Evolutionary conservation across 2,113 vertebrate genomes (phyloP).

Genomic region (Sorex araneus): DNA sequence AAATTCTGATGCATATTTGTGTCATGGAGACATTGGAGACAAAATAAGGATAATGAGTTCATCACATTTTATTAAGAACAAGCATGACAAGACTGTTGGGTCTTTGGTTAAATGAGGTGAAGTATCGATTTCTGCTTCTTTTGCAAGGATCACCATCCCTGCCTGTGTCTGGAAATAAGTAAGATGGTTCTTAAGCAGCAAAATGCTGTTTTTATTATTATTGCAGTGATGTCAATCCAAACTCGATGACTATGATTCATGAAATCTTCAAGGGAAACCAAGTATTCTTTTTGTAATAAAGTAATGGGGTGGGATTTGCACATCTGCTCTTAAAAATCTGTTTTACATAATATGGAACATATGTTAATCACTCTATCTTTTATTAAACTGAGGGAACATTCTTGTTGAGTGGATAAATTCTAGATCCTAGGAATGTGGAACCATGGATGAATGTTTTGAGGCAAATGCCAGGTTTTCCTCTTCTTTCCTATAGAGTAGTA

Average conservation of each 20-base stretch:
- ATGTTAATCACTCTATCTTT: slow-evolving; percentile 74
- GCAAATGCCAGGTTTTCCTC: not conserved
- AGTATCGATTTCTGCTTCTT: slow-evolving; percentile 27
- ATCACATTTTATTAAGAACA: slow-evolving; percentile 1
- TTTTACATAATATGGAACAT: slow-evolving; percentile 75
- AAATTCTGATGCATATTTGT: not conserved
- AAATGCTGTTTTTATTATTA: slow-evolving; percentile 73
- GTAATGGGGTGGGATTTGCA: slow-evolving; percentile 70
- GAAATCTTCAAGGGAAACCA: slow-evolving; percentile 70
- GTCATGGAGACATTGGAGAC: slow-evolving; percentile 30
- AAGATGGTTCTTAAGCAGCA: slow-evolving; percentile 45
- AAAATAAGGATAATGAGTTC: slow-evolving; percentile 31
- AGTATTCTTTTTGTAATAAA: slow-evolving; percentile 82
- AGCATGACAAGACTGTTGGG: slow-evolving; percentile 1
- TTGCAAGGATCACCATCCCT: not conserved
- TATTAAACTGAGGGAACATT: slow-evolving; percentile 68
- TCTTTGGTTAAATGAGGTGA: not conserved
- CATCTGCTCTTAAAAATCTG: slow-evolving; percentile 81
- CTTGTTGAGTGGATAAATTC: slow-evolving; percentile 64
- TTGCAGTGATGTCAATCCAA: slow-evolving; percentile 74
- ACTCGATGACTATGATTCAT: slow-evolving; percentile 70
- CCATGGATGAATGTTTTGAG: not conserved
- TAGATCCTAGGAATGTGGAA: slow-evolving; percentile 44
- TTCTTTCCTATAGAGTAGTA: not conserved
- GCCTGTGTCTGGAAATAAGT: slow-evolving; percentile 62